Conservation (phyloP, 1,140 invertebrate species). For the Maniola jurtina region DNA sequence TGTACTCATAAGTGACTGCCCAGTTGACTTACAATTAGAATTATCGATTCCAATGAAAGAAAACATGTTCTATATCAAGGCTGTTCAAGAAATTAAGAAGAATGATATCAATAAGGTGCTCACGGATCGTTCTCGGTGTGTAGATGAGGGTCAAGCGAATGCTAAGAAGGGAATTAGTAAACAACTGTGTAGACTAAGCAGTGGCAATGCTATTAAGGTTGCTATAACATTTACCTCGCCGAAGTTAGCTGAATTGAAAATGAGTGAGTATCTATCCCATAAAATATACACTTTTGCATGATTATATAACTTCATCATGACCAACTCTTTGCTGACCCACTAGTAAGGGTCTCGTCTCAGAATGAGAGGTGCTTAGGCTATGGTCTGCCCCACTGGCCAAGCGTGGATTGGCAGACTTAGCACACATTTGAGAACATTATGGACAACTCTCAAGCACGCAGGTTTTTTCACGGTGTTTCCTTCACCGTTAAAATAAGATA, state of each 20-base stretch:
- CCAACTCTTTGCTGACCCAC: too few relatives aligned
- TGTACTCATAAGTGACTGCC: slow-evolving; percentile 60
- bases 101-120: slow-evolving; percentile 58
- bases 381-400: too few relatives aligned
- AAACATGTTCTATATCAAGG: slow-evolving; percentile 56
- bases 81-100: slow-evolving; percentile 64
- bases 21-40: slow-evolving; percentile 59
- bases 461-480: too few relatives aligned
- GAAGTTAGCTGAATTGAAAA: slow-evolving; percentile 45
- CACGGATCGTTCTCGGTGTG: slow-evolving; percentile 45
- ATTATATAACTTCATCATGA: too few relatives aligned
- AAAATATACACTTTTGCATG: neutral
- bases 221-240: slow-evolving; percentile 59
- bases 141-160: slow-evolving; percentile 45
- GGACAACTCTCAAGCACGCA: too few relatives aligned
- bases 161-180: slow-evolving; percentile 48
- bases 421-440: too few relatives aligned
- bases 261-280: slow-evolving; percentile 35
- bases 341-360: too few relatives aligned
- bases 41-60: slow-evolving; percentile 51
- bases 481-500: too few relatives aligned
- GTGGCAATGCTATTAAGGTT: slow-evolving; percentile 61
- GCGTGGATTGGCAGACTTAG: too few relatives aligned
- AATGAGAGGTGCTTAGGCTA: too few relatives aligned
- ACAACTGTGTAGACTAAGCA: slow-evolving; percentile 58